Percentiles rank a stretch among this genome's conserved stretches.
These are phyloP conservation scores for Dryocosmus kuriphilus DNA, from an alignment of 2,888 invertebrate genomes.

Conservation along the genomic window DNA sequence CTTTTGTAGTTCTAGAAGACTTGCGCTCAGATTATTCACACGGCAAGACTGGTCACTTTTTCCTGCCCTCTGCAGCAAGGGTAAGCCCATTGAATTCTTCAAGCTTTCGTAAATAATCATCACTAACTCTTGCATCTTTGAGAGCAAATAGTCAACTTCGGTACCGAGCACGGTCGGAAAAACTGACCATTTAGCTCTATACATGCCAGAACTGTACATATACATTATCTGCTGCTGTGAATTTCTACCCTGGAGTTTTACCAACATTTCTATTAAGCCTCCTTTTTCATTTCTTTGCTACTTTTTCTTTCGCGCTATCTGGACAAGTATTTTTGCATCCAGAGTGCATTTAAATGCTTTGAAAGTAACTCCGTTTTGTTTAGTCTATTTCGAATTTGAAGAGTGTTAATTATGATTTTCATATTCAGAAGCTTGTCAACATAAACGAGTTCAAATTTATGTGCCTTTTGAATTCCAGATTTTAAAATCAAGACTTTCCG, in stretches of 20 bases:
- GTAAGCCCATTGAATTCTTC: slow-evolving; percentile 45
- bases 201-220: slow-evolving; percentile 66
- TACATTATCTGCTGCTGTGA: slow-evolving; percentile 48
- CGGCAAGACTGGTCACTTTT: slow-evolving; percentile 60
- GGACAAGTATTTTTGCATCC: no score
- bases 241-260: neutral
- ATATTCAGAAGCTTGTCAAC: no score
- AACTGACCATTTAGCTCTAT: slow-evolving; percentile 66
- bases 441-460: no score
- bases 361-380: no score
- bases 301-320: no score
- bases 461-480: no score
- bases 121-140: slow-evolving; percentile 33
- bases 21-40: slow-evolving; percentile 69
- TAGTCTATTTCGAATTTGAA: no score
- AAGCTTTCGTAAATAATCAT: slow-evolving; percentile 47
- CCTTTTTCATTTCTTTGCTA: neutral
- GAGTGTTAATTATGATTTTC: no score
- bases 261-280: neutral
- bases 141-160: slow-evolving; percentile 47
- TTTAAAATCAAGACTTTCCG: no score
- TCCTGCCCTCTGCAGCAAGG: slow-evolving; percentile 53
- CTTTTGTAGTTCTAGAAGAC: slow-evolving; percentile 74
- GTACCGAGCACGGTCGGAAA: slow-evolving; percentile 59
- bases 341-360: no score